Conservation (phyloP, 2,797 vertebrate genomes). For the Graptemys geographica region DNA sequence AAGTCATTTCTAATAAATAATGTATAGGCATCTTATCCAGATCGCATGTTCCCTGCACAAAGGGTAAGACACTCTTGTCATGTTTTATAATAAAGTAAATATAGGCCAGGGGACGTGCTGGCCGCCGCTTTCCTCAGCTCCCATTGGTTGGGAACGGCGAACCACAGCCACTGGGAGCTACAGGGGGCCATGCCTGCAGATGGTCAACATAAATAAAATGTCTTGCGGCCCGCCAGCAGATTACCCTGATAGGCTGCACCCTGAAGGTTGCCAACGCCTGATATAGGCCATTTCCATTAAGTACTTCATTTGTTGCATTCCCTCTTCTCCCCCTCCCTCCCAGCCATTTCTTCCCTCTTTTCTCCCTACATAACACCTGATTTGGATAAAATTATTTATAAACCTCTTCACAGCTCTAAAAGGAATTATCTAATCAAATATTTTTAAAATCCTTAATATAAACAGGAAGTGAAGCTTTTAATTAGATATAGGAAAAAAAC, state of each 20-base stretch:
- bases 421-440: constrained; percentile 60
- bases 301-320: background rate
- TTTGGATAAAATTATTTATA: background rate
- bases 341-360: background rate
- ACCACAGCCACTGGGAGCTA: too few species aligned
- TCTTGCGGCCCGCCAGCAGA: too few species aligned
- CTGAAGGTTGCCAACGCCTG: background rate
- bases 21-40: fast-evolving
- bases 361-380: constrained; percentile 42
- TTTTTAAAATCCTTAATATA: constrained; percentile 51
- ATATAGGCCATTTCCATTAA: background rate
- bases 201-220: too few species aligned
- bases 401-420: constrained; percentile 12
- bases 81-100: background rate
- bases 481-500: constrained; percentile 65
- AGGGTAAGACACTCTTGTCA: background rate
- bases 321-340: background rate
- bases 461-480: constrained; percentile 69
- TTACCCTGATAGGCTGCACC: too few species aligned
- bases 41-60: background rate
- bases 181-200: too few species aligned
- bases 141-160: too few species aligned
- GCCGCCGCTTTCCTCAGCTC: too few species aligned
- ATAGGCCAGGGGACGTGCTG: background rate
- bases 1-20: background rate